Conservation (phyloP, 2,888 invertebrate genomes). For the Atethmia centrago region DNA sequence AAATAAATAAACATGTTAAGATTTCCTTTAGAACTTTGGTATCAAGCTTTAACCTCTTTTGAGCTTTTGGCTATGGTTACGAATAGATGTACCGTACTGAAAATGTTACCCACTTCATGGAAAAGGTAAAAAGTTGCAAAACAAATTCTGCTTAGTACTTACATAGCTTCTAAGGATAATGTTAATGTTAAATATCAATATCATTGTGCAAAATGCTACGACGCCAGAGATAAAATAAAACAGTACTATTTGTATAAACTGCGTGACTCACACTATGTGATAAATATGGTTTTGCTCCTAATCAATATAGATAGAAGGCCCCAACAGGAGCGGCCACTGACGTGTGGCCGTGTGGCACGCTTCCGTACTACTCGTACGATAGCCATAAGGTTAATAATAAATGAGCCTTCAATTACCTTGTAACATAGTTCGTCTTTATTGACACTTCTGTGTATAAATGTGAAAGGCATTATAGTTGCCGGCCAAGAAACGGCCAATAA, state of each 20-base stretch:
- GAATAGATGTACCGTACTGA: not conserved
- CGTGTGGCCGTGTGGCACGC: conserved; percentile 23
- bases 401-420: conserved; percentile 26
- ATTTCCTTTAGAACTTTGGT: too few relatives aligned
- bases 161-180: not conserved
- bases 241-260: not conserved
- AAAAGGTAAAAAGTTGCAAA: too few relatives aligned
- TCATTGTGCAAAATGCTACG: not conserved
- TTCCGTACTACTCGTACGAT: conserved; percentile 12
- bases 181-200: too few relatives aligned
- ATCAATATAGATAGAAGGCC: conserved; percentile 33
- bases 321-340: conserved; percentile 15
- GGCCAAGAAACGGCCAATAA: not conserved
- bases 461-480: not conserved
- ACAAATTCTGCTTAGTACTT: too few relatives aligned
- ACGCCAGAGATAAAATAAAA: not conserved
- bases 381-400: conserved; percentile 42
- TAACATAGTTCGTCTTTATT: conserved; percentile 20
- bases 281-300: conserved; percentile 24
- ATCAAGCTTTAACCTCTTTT: not conserved
- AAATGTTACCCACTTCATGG: not conserved
- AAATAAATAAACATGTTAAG: too few relatives aligned
- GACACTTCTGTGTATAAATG: conserved; percentile 8
- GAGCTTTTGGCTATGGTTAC: not conserved
- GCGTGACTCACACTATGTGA: not conserved